Percentiles rank a stretch among this genome's conserved stretches.
These are phyloP conservation scores for Polyommatus icarus DNA, from an alignment of 2,888 invertebrate genomes.

Conservation along the genomic window DNA sequence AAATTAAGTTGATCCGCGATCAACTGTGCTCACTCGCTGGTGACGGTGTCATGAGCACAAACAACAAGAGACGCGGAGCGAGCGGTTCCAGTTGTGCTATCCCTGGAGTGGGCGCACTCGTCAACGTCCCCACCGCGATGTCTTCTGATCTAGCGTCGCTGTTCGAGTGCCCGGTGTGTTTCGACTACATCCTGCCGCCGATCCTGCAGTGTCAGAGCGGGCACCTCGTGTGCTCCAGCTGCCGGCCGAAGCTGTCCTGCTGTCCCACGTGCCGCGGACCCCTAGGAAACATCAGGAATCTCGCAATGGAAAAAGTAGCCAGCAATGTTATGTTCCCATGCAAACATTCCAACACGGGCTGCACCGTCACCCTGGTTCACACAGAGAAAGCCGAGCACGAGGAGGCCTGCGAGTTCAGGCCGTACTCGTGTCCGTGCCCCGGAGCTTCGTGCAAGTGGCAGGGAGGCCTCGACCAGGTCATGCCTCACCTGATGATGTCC, in stretches of 20 bases:
- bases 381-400: constrained; percentile 99
- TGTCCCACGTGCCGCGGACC: constrained; percentile 99
- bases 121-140: constrained; percentile 83
- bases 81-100: constrained; percentile 79
- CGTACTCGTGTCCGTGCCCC: constrained; percentile 99
- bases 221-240: constrained; percentile 98
- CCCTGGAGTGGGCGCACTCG: constrained; percentile 75
- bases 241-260: constrained; percentile 97
- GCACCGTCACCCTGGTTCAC: constrained; percentile 93
- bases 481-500: constrained; percentile 98
- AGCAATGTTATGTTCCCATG: constrained; percentile 99
- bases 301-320: constrained; percentile 99
- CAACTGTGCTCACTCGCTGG: constrained; percentile 67
- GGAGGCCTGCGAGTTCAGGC: constrained; percentile 98
- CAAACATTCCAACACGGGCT: constrained; percentile 98
- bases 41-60: constrained; percentile 80
- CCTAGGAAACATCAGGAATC: constrained; percentile 96
- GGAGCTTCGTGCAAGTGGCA: constrained; percentile 99
- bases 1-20: constrained; percentile 57
- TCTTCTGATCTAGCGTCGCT: constrained; percentile 94
- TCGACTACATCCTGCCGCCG: constrained; percentile 99
- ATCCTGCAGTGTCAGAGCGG: constrained; percentile 99
- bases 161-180: constrained; percentile 98
- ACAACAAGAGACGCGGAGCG: constrained; percentile 77
- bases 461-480: constrained; percentile 97